These are phyloP conservation scores for Ruditapes philippinarum DNA, from an alignment of 1,140 invertebrate genomes.

Conservation along the genomic window DNA sequence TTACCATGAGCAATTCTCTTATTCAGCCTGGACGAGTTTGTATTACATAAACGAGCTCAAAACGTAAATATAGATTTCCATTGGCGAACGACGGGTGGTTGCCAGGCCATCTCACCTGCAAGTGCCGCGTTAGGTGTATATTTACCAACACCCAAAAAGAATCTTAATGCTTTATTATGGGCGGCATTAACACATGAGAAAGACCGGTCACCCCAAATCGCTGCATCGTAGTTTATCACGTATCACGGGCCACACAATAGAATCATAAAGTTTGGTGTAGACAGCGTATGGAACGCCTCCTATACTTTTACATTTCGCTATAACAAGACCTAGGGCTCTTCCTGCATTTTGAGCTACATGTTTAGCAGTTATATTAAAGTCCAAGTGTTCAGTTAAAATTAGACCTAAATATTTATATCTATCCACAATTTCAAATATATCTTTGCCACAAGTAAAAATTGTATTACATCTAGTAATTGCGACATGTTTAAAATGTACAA, in stretches of 20 bases:
- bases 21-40: background rate
- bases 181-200: slow-evolving; percentile 52
- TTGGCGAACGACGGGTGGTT: background rate
- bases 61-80: background rate
- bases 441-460: slow-evolving; percentile 28
- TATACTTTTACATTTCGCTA: background rate
- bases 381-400: background rate
- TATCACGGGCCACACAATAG: slow-evolving; percentile 34
- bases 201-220: slow-evolving; percentile 27
- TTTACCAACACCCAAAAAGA: slow-evolving; percentile 47
- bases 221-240: slow-evolving; percentile 39
- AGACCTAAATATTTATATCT: slow-evolving; percentile 26
- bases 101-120: slow-evolving; percentile 37
- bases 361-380: slow-evolving; percentile 14
- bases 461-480: background rate
- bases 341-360: background rate
- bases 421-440: background rate
- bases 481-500: slow-evolving; percentile 40
- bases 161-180: slow-evolving; percentile 25
- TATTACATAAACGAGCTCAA: background rate
- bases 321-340: background rate
- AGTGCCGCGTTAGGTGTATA: slow-evolving; percentile 39
- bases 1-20: background rate
- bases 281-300: background rate
- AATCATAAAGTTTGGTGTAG: slow-evolving; percentile 37